These are phyloP conservation scores for Tapera naevia DNA, from an alignment of 2,797 vertebrate species.

Conservation along the genomic window DNA sequence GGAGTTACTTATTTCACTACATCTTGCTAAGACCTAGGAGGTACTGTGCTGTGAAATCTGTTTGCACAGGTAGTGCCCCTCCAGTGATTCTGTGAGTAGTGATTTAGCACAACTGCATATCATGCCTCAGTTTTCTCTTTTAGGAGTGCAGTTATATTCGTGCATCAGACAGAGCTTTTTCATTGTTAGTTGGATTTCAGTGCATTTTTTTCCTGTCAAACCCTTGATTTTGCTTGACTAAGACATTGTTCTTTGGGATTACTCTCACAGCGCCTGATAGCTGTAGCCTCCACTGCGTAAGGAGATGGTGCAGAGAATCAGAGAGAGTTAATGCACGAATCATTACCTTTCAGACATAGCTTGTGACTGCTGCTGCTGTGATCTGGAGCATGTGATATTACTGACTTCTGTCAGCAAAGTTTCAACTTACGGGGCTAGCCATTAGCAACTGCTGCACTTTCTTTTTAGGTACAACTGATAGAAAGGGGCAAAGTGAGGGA, in stretches of 20 bases:
- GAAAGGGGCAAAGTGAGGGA: background rate
- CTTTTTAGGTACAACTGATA: background rate
- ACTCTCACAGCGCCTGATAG: background rate
- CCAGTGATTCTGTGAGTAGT: background rate
- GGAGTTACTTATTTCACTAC: background rate
- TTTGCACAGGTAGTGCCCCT: background rate
- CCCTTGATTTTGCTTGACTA: background rate
- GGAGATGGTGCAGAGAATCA: background rate
- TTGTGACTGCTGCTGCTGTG: background rate
- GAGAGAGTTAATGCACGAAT: background rate
- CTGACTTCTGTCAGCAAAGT: background rate
- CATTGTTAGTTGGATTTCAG: background rate
- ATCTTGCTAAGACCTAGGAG: background rate
- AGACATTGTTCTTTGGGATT: background rate
- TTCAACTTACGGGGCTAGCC: background rate
- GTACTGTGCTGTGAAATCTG: background rate
- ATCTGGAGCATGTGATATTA: background rate
- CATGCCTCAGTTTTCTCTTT: background rate
- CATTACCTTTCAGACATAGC: background rate
- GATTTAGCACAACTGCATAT: background rate
- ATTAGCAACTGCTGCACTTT: background rate
- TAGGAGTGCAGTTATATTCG: background rate
- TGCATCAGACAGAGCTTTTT: background rate
- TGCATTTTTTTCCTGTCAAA: background rate
- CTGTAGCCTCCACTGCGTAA: background rate